A percentile compares a stretch with the other conserved stretches of the same genome.
Conservation (phyloP, 1,140 invertebrate species). For the Idris sp. region DNA sequence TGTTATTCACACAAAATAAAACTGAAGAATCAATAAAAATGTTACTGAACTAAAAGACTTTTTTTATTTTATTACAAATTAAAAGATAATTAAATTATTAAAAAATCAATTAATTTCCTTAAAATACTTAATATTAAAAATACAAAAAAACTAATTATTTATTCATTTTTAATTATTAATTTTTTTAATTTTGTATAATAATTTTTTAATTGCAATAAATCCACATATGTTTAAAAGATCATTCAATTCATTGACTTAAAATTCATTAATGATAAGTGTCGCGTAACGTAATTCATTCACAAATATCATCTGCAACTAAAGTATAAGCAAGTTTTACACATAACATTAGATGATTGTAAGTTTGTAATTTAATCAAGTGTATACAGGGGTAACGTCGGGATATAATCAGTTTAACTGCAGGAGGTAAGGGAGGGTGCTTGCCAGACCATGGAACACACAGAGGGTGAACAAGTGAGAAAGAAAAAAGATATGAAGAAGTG, state of each 20-base stretch:
- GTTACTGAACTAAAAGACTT: too few relatives aligned
- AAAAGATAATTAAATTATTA: too few relatives aligned
- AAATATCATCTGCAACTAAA: conserved; percentile 40
- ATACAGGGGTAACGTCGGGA: conserved; percentile 63
- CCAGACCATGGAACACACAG: conserved; percentile 57
- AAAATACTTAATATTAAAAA: too few relatives aligned
- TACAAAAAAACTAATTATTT: too few relatives aligned
- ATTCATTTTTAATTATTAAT: too few relatives aligned
- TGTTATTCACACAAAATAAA: neutral
- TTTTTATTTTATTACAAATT: too few relatives aligned
- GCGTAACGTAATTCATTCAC: conserved; percentile 36
- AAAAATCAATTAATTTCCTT: too few relatives aligned
- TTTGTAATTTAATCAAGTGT: conserved; percentile 70
- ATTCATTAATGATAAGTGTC: conserved; percentile 51
- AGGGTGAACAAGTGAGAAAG: conserved; percentile 59
- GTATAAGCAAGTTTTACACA: conserved; percentile 56
- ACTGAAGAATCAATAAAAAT: too few relatives aligned
- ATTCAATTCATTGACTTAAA: conserved; percentile 34
- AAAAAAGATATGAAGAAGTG: conserved; percentile 56
- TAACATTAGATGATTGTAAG: conserved; percentile 73
- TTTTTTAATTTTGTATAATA: too few relatives aligned
- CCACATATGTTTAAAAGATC: too few relatives aligned
- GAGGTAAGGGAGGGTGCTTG: conserved; percentile 66
- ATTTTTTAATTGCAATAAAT: too few relatives aligned
- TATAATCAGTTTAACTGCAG: conserved; percentile 72